Evolutionary conservation across 2,888 invertebrate species (phyloP).

Genomic region (Actias luna): DNA sequence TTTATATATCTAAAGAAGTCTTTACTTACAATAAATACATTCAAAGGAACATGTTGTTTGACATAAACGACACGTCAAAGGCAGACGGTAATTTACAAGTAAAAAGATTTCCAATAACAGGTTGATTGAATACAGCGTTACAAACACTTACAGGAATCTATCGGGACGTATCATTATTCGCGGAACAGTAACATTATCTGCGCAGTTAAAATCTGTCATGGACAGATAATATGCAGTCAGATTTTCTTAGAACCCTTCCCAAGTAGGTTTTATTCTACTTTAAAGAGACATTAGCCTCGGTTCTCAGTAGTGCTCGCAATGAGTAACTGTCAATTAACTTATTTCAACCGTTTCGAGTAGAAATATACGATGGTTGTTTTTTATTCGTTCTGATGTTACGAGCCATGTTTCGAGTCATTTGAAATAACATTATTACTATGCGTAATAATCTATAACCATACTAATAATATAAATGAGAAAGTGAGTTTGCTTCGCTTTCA

Average conservation of each 20-base stretch:
- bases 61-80: neutral
- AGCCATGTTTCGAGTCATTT: no score
- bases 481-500: no score
- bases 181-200: conserved; percentile 16
- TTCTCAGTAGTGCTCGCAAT: neutral
- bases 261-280: conserved; percentile 10
- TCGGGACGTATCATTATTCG: conserved; percentile 15
- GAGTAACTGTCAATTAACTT: conserved; percentile 5
- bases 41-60: neutral
- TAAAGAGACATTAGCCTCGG: conserved; percentile 5
- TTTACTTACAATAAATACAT: neutral
- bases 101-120: conserved; percentile 2
- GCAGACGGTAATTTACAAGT: neutral
- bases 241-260: conserved; percentile 4
- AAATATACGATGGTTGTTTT: neutral
- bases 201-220: conserved; percentile 11
- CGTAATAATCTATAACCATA: no score
- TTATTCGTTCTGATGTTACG: no score
- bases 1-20: neutral
- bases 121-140: neutral
- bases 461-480: no score
- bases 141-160: conserved; percentile 2
- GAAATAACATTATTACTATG: no score
- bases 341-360: neutral
- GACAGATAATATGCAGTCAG: conserved; percentile 8